Conservation (phyloP, 2,113 vertebrate genomes). For the human (Homo sapiens) region DNA sequence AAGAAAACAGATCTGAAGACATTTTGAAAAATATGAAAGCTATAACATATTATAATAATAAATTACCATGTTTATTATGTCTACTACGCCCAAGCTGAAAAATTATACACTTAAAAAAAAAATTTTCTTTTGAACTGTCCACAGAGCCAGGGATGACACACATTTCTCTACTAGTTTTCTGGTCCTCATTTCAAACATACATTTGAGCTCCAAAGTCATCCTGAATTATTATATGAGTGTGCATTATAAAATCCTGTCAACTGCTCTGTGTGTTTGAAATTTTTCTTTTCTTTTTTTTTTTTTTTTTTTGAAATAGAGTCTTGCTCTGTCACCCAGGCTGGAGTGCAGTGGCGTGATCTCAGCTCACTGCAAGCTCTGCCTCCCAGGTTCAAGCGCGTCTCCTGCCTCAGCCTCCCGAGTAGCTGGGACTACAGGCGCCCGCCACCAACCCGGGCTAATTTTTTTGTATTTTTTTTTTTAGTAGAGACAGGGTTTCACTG, state of each 20-base stretch:
- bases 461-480: too few relatives aligned
- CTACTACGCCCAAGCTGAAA: background rate
- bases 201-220: background rate
- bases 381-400: too few relatives aligned
- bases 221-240: background rate
- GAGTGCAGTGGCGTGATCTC: too few relatives aligned
- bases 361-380: too few relatives aligned
- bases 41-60: background rate
- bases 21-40: conserved; percentile 7
- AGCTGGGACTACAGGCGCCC: too few relatives aligned
- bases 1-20: conserved; percentile 3
- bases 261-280: background rate
- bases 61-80: background rate
- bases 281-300: background rate
- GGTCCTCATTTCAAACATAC: background rate
- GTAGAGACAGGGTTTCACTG: too few relatives aligned
- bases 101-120: too few relatives aligned
- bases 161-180: background rate
- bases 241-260: background rate
- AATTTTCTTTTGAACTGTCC: too few relatives aligned
- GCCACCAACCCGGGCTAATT: too few relatives aligned
- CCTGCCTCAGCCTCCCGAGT: too few relatives aligned
- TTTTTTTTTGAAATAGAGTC: too few relatives aligned
- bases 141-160: background rate
- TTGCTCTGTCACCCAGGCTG: too few relatives aligned